Evolutionary conservation across 2,797 vertebrate species (phyloP), one percentile per base, ranked within the genome.

Genomic region (Novumbra hubbsi): DNA sequence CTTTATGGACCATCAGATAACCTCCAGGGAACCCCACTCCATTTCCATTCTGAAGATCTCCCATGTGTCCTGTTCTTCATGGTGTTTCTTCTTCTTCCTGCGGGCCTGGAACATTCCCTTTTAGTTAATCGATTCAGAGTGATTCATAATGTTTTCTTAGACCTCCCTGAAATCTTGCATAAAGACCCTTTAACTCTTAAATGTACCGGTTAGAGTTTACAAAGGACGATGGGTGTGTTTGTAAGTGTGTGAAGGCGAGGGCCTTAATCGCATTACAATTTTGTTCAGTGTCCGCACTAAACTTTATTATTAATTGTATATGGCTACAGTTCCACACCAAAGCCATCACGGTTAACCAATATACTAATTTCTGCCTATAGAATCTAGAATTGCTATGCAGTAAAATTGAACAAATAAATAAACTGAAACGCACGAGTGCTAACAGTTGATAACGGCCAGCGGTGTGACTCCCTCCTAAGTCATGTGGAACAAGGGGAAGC

Each of bases 211-310:
- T 16, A 28, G 60, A 63, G 24, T 27, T 63, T 4, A n/a, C 50
- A 55, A 55, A 62, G 63, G 71, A 74, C 32, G 50, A 32, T 62
- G 52, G 62, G 34, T 74, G 66, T 69, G 30, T 70, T 34, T 63
- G 67, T 70, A 38, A 62, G 32, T 62, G 73, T 74, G 66, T 74
- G 52, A 30, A 55, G 30, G 38, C 62, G 55, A 32, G 50, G 52
- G 19, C 52, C 7, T 21, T 55, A 55, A 55, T 55, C 5, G 21
- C n/a, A 19, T 50, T 49, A n/a, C 5, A 21, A 8, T 21, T 21
- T 8, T 8, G n/a, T 52, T 52, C 3, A n/a, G 17, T n/a, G 6
- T 52, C 4, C n/a, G 50, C 50, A 55, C 17, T n/a, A 55, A 55
- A 9, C 0, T 21, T 55, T 4, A n/a, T 16, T n/a, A 7, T 4